Evolutionary conservation across 1,140 invertebrate genomes (phyloP).

Genomic region (Stenopsyche tienmushanensis): DNA sequence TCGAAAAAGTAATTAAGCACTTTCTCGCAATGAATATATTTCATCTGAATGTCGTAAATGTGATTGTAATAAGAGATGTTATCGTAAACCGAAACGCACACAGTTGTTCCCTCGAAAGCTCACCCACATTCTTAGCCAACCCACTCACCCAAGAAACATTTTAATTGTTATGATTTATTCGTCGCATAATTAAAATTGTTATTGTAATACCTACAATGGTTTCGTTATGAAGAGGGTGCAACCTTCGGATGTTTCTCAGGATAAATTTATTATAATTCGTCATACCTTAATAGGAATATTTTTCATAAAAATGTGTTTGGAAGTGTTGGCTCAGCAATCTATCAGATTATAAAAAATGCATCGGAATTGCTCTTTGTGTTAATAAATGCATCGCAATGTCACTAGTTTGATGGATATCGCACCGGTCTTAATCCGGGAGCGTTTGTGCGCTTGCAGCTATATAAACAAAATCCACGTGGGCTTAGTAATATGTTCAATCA

Average conservation of each 20-base stretch:
- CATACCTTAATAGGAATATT: too few species aligned
- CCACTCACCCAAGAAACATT: conserved; percentile 15
- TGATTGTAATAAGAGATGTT: too few species aligned
- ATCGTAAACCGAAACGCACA: too few species aligned
- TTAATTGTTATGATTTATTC: conserved; percentile 35
- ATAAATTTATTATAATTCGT: too few species aligned
- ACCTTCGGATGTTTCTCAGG: too few species aligned
- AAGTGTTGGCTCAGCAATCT: not conserved
- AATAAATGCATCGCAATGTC: not conserved
- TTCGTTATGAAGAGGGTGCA: too few species aligned
- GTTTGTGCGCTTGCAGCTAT: conserved; percentile 16
- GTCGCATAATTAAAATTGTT: conserved; percentile 21
- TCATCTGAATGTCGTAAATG: too few species aligned
- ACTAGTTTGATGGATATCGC: not conserved
- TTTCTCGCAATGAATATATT: too few species aligned
- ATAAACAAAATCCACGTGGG: conserved; percentile 20
- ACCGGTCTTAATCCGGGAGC: not conserved
- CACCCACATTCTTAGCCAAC: too few species aligned
- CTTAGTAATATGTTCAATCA: conserved; percentile 23
- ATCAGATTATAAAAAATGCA: not conserved
- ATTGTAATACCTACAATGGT: not conserved
- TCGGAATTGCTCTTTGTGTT: not conserved
- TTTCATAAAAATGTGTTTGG: not conserved
- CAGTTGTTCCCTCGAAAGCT: too few species aligned
- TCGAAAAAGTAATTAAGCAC: too few species aligned